These are phyloP conservation scores for Lethenteron reissneri DNA, from an alignment of 2,113 vertebrate species.

Conservation along the genomic window DNA sequence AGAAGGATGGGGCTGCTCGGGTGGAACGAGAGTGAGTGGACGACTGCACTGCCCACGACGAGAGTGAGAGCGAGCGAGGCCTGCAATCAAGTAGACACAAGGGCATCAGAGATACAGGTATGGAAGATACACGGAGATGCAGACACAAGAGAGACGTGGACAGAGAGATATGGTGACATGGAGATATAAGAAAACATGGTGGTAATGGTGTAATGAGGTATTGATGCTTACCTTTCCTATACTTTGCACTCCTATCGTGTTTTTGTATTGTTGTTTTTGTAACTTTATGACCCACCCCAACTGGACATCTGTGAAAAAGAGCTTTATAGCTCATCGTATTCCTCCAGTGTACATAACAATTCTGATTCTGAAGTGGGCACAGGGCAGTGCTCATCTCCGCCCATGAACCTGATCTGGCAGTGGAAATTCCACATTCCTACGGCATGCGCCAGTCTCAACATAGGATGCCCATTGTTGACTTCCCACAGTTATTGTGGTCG, in stretches of 20 bases:
- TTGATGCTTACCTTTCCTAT: no score
- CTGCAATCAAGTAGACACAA: conserved; percentile 17
- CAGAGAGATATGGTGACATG: background rate
- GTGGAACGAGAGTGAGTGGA: conserved; percentile 64
- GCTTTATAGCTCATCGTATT: no score
- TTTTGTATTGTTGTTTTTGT: background rate
- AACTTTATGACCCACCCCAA: no score
- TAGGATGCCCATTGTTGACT: no score
- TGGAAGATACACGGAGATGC: background rate
- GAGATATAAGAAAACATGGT: background rate
- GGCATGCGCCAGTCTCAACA: no score
- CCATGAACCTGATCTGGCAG: no score
- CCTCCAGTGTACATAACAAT: no score
- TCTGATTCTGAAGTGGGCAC: no score
- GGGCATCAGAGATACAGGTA: background rate
- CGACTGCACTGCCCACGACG: conserved; percentile 35
- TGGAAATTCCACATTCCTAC: no score
- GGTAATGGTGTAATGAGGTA: background rate
- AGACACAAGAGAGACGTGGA: background rate
- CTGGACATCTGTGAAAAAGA: no score
- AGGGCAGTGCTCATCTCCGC: no score
- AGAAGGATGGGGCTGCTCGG: conserved; percentile 41
- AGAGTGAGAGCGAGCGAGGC: conserved; percentile 36
- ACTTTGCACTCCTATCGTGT: background rate
- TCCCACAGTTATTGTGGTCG: no score